Percentiles rank a stretch among this genome's conserved stretches.
These are phyloP conservation scores for Poecile atricapillus DNA, from an alignment of 2,113 vertebrate genomes.

Conservation along the genomic window DNA sequence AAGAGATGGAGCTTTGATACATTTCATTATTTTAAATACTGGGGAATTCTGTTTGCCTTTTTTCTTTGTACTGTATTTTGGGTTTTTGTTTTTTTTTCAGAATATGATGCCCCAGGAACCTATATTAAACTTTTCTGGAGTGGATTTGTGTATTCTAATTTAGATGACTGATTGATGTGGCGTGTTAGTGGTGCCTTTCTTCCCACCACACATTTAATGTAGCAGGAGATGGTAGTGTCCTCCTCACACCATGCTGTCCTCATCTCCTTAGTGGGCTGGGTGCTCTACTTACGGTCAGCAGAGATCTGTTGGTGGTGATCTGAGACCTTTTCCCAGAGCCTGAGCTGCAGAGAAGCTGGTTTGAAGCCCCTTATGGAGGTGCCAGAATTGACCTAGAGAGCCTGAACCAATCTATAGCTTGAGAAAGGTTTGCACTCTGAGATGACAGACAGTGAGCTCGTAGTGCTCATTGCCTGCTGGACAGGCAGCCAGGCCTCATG, in stretches of 20 bases:
- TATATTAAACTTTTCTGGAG: slow-evolving; percentile 19
- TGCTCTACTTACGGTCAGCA: neutral
- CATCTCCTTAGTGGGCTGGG: neutral
- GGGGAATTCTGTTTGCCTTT: neutral
- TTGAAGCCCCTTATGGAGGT: neutral
- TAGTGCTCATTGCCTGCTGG: neutral
- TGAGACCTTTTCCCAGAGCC: neutral
- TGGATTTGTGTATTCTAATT: neutral
- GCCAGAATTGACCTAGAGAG: neutral
- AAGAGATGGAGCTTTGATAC: neutral
- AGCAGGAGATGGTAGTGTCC: neutral
- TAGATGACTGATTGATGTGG: neutral
- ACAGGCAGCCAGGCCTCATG: neutral
- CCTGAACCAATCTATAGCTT: neutral
- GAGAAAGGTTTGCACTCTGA: neutral
- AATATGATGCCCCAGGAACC: neutral
- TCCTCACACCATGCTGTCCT: neutral
- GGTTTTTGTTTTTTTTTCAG: neutral
- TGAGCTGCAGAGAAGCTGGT: neutral
- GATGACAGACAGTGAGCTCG: neutral
- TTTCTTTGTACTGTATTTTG: neutral
- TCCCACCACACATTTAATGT: neutral
- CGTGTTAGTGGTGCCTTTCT: neutral
- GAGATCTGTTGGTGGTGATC: neutral
- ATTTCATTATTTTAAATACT: neutral